phyloP scores from a whole-genome alignment of 2,113 vertebrate genomes.

The Pachypanchax playfairii region DNA sequence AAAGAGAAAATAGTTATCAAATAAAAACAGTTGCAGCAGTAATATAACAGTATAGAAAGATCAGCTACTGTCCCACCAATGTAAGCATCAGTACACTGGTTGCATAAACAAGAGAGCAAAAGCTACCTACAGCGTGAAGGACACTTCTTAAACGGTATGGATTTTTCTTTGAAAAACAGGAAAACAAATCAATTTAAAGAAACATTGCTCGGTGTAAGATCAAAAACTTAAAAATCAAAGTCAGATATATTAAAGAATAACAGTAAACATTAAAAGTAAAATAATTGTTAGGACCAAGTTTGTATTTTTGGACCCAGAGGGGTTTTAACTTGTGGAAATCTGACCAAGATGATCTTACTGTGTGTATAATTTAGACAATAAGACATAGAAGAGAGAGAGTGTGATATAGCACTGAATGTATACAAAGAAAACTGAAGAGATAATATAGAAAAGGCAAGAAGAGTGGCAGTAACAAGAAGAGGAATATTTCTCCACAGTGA shows the following conservation, averaged over 20 bases:
- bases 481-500: neutral
- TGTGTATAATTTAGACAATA: neutral
- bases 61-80: neutral
- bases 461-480: neutral
- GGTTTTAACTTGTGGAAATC: neutral
- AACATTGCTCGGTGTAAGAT: neutral
- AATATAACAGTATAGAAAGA: neutral
- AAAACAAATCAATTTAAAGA: neutral
- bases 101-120: neutral
- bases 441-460: neutral
- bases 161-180: neutral
- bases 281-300: too few relatives aligned
- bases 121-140: neutral
- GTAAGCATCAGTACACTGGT: neutral
- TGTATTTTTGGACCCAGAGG: neutral
- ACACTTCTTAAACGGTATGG: conserved; percentile 4
- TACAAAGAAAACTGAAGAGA: neutral
- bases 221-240: neutral
- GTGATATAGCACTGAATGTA: neutral
- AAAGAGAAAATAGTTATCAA: too few relatives aligned
- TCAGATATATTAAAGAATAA: neutral
- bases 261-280: too few relatives aligned
- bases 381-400: neutral
- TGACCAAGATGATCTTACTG: neutral
- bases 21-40: too few relatives aligned